phyloP scores from a whole-genome alignment of 2,888 invertebrate species.

The Elgonia sp. region DNA sequence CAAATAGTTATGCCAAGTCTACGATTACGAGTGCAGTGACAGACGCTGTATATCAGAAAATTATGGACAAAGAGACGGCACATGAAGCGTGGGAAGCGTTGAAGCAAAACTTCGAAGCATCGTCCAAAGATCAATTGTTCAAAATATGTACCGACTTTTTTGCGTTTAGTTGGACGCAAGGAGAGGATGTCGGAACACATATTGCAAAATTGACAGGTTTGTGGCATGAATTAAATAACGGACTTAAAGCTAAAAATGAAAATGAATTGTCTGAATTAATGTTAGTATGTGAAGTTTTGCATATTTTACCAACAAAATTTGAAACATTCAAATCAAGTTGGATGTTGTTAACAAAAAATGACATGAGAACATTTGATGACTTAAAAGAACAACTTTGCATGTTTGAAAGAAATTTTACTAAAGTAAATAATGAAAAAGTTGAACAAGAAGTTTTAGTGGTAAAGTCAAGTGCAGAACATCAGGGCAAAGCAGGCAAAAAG shows the following conservation, averaged over 20 bases:
- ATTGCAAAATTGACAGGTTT: slow-evolving; percentile 72
- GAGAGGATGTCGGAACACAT: slow-evolving; percentile 38
- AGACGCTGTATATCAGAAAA: slow-evolving; percentile 82
- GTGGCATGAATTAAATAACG: slow-evolving; percentile 80
- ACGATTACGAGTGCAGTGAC: slow-evolving; percentile 82
- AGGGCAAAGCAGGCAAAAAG: slow-evolving; percentile 40
- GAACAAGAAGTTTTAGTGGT: slow-evolving; percentile 44
- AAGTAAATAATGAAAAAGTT: slow-evolving; percentile 50
- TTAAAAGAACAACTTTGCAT: slow-evolving; percentile 69
- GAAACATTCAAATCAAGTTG: slow-evolving; percentile 66
- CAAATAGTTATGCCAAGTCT: slow-evolving; percentile 83
- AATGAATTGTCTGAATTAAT: slow-evolving; percentile 78
- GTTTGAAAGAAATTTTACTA: slow-evolving; percentile 74
- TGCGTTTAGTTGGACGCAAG: slow-evolving; percentile 80
- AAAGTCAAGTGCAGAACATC: slow-evolving; percentile 15
- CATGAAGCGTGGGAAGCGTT: slow-evolving; percentile 81
- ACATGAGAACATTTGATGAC: slow-evolving; percentile 74
- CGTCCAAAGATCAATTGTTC: slow-evolving; percentile 83
- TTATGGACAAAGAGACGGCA: slow-evolving; percentile 83
- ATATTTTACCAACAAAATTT: slow-evolving; percentile 59
- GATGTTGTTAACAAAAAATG: slow-evolving; percentile 77
- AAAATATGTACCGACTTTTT: slow-evolving; percentile 80
- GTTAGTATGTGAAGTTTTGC: slow-evolving; percentile 78
- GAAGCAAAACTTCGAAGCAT: slow-evolving; percentile 80
- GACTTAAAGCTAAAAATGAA: slow-evolving; percentile 77